Evolutionary conservation across 92 coral and sea anemone genomes (phyloP), one percentile per base, ranked within the genome.

Genomic region (Paramuricea clavata): DNA sequence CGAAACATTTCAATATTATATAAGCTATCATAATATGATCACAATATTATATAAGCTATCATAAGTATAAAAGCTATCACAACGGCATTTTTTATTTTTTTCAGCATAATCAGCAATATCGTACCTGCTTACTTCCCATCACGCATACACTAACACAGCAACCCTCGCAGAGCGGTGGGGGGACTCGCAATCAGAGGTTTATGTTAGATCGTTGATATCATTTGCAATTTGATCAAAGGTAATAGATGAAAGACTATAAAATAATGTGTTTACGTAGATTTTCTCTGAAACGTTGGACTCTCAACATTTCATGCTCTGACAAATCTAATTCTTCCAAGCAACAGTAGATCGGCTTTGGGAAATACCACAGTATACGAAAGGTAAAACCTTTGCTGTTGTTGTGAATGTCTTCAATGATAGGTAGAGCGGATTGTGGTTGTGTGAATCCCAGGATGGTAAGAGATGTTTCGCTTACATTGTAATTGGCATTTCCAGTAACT

Each of bases 381-480:
- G 65, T 25, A 16, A 57, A 57, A 3, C 65, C 65, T 16, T 57
- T 57, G 6, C 7, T 57, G n/a, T 57, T 57, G 65, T 57, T 57
- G 6, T 39, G 44, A 39, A 28, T 3, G 8, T 60, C 32, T 12
- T 28, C 5, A 12, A 60, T 22, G 32, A 28, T 60, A 7, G 26
- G 26, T 12, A 60, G 12, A 3, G 69, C 32, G 7, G 32, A 22
- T 22, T 22, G 32, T 16, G 81, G 87, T n/a, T 82, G 87, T 44
- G 87, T 84, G 50, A 84, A 84, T 5, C 83, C 88, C 19, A 74
- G 23, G 35, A 84, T 12, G 1, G 83, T 70, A 28, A 84, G 39
- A 27, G 69, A 52, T 12, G 89, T 76, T 25, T 85, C 68, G 1
- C 19, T 61, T 72, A 85, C 47, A 8, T 13, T 56, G 57, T 54